Evolutionary conservation across 2,797 vertebrate genomes (phyloP).

Genomic region (Pangasius mekongensis): DNA sequence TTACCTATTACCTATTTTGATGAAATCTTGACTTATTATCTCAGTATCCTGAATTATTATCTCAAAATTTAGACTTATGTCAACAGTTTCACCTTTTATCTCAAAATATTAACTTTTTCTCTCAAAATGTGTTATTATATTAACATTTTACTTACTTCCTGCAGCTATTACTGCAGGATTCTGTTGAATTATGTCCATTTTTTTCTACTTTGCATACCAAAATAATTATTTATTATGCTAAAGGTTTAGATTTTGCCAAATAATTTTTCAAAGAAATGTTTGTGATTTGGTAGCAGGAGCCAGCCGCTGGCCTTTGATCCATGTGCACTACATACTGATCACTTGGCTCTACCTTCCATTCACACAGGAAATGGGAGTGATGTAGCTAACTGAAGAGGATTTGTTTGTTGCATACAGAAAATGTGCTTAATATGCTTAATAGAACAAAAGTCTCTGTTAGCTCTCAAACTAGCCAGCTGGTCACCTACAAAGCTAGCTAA

Average conservation of each 20-base stretch:
- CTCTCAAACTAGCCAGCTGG: not conserved
- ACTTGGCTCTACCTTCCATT: not conserved
- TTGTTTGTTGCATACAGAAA: not conserved
- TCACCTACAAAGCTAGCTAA: not conserved
- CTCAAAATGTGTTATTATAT: not conserved
- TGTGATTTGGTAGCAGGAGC: not conserved
- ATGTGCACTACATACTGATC: not conserved
- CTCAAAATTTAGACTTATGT: not conserved
- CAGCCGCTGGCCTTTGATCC: not conserved
- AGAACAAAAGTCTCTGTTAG: not conserved
- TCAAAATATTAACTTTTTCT: not conserved
- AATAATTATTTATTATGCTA: not conserved
- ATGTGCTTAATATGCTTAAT: not conserved
- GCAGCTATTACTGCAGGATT: not conserved
- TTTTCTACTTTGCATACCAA: not conserved
- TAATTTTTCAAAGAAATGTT: not conserved
- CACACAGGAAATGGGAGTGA: not conserved
- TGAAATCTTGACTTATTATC: not conserved
- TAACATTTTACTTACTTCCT: not conserved
- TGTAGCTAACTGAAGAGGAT: not conserved
- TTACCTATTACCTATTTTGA: conserved; percentile 12
- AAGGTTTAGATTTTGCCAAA: not conserved
- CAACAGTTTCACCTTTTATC: not conserved
- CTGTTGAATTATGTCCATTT: not conserved
- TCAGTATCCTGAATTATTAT: not conserved